These are phyloP conservation scores for Agrochola litura DNA, from an alignment of 2,888 invertebrate genomes.

Conservation along the genomic window DNA sequence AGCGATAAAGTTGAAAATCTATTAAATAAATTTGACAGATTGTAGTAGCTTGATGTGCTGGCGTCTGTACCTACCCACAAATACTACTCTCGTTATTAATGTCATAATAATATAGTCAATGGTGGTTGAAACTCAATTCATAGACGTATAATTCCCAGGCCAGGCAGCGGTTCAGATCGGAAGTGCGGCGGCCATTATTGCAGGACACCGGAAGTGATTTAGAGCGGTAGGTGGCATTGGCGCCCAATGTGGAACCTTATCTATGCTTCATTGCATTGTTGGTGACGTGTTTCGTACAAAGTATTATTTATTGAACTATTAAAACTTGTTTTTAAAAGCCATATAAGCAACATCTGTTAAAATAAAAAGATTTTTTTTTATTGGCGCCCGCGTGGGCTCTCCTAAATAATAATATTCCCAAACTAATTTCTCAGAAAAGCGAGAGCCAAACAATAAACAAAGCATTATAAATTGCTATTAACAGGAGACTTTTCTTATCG, in stretches of 20 bases:
- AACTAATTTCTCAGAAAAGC: slow-evolving; percentile 23
- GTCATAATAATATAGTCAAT: slow-evolving; percentile 47
- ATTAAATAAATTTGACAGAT: too few species aligned
- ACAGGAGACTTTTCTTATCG: slow-evolving; percentile 19
- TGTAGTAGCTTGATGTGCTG: too few species aligned
- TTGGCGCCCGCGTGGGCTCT: slow-evolving; percentile 38
- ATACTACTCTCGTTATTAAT: slow-evolving; percentile 35
- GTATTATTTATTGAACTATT: background rate
- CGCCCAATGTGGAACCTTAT: slow-evolving; percentile 63
- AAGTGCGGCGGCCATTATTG: slow-evolving; percentile 74
- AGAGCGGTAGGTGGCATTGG: slow-evolving; percentile 65
- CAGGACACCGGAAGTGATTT: slow-evolving; percentile 79
- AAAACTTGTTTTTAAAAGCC: background rate
- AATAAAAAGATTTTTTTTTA: background rate
- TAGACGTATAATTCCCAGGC: slow-evolving; percentile 70
- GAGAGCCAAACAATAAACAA: slow-evolving; percentile 25
- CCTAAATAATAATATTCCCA: slow-evolving; percentile 1
- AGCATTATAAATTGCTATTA: slow-evolving; percentile 29
- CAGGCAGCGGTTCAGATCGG: slow-evolving; percentile 62
- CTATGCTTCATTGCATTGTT: slow-evolving; percentile 31
- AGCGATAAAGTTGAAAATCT: too few species aligned
- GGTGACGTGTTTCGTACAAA: background rate
- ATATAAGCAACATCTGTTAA: background rate
- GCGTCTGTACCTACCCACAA: too few species aligned
- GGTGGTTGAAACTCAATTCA: slow-evolving; percentile 71